Evolutionary conservation across 2,113 vertebrate species (phyloP), one percentile per base, ranked within the genome.

Genomic region (Oceanites oceanicus): DNA sequence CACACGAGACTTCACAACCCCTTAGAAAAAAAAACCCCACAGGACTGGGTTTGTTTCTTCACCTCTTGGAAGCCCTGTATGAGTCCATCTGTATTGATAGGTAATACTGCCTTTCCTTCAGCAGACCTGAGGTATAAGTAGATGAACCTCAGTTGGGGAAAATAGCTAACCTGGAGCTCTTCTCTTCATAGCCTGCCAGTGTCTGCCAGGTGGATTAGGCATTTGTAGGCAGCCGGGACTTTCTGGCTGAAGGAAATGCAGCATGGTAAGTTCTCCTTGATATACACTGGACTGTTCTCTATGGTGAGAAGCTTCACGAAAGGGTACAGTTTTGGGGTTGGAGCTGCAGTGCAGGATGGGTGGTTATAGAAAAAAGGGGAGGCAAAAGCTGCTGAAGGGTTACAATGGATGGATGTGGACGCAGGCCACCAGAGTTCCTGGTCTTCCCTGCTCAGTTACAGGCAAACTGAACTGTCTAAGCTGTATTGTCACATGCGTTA

Each of bases 271-370:
- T 61, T 67, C 61, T 67, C 34, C 38, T 80, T 18, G 17, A 25
- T 25, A 12, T 3, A 2, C 9, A 7, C 30, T n/a, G 4, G 22
- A 5, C 27, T 47, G 38, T 11, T 20, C 5, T 14, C 22, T n/a
- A 2, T 6, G 6, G 40, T 44, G 38, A 50, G 47, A 45, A 58
- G 52, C 45, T 50, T 62, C 15, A 44, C 40, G 22, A 38, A 61
- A 6, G 13, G n/a, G 26, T 25, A 21, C 6, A 26, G 13, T 15
- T 38, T 74, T 10, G 2, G 34, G 23, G 14, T 19, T 76, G 58
- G 34, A 71, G 38, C 19, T 29, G 13, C 42, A 50, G n/a, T 22
- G 56, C 9, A 20, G 23, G 47, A 34, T 62, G 15, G 10, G 20
- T n/a, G n/a, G 12, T 50, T 58, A 11, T 15, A 58, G 56, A 45